Percentiles rank a stretch among this genome's conserved stretches.
Evolutionary conservation across 2,797 vertebrate species (phyloP).

Genomic region (Todus mexicanus): DNA sequence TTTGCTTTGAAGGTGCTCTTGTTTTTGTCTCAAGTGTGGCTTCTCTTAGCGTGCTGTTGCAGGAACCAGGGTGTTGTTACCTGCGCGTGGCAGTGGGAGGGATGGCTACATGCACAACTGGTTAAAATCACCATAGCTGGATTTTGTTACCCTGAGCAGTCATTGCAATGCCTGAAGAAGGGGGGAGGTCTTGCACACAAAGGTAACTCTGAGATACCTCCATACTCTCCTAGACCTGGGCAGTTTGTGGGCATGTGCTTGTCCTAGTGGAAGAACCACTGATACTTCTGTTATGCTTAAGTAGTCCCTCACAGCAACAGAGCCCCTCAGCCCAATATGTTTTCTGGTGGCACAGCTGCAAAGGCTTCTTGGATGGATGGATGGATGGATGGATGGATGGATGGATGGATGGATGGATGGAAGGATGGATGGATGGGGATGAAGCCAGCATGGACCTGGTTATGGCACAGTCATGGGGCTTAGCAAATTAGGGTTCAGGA

Average conservation of each 20-base stretch:
- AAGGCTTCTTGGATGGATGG: not conserved
- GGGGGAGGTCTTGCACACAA: not conserved
- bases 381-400: not conserved
- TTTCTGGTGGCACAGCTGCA: not conserved
- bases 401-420: not conserved
- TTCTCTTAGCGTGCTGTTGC: not conserved
- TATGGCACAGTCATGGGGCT: not conserved
- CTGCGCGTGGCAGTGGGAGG: not conserved
- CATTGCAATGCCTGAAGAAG: not conserved
- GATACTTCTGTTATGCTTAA: not conserved
- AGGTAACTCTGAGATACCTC: not conserved
- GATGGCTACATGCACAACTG: not conserved
- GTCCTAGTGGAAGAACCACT: not conserved
- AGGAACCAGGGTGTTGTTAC: not conserved
- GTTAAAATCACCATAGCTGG: not conserved
- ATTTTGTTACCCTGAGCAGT: not conserved
- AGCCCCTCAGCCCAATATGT: not conserved
- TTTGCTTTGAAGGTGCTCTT: not conserved
- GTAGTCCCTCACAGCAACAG: not conserved
- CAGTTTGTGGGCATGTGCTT: not conserved
- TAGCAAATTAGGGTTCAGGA: not conserved
- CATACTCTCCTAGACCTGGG: fast-evolving
- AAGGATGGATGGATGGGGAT: not conserved
- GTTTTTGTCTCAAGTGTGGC: not conserved
- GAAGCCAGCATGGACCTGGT: not conserved